Conservation (phyloP, 1,140 invertebrate genomes). For the Aethina tumida region DNA sequence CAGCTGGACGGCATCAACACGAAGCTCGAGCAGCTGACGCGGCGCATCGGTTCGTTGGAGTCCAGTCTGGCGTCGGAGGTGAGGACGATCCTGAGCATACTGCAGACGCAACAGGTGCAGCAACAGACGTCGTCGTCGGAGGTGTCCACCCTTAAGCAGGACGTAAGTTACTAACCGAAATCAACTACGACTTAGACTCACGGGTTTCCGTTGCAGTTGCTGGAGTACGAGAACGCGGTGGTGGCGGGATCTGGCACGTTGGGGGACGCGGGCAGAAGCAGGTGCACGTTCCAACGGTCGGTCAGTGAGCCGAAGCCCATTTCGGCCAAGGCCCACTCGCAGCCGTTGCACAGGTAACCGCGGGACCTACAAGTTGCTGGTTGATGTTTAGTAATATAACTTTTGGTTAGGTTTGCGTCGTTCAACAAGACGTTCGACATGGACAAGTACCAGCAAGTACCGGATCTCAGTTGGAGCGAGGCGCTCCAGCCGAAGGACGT, state of each 20-base stretch:
- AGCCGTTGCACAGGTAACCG: conserved; percentile 33
- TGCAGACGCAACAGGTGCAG: conserved; percentile 43
- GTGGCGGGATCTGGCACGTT: too few species aligned
- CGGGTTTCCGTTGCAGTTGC: conserved; percentile 27
- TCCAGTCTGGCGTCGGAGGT: conserved; percentile 55
- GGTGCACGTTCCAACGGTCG: conserved; percentile 33
- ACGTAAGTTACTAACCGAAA: conserved; percentile 19
- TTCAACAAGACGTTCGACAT: conserved; percentile 36
- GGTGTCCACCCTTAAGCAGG: conserved; percentile 12
- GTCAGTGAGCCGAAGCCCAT: conserved; percentile 37
- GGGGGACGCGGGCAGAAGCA: conserved; percentile 28
- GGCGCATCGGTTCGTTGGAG: conserved; percentile 51
- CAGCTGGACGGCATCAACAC: conserved; percentile 43
- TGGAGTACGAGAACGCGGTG: conserved; percentile 32
- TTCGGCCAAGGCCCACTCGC: conserved; percentile 30
- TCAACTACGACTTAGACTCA: background rate
- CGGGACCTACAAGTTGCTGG: background rate
- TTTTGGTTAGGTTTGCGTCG: conserved; percentile 28
- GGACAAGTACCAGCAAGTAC: conserved; percentile 24
- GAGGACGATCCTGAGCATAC: conserved; percentile 51
- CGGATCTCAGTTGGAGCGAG: conserved; percentile 27
- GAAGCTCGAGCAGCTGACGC: conserved; percentile 54
- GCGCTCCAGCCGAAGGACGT: conserved; percentile 24
- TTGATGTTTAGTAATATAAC: conserved; percentile 2
- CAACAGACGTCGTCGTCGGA: conserved; percentile 2